phyloP scores from a whole-genome alignment of 2,888 invertebrate genomes.

The Drosophila nr. perissopoda region DNA sequence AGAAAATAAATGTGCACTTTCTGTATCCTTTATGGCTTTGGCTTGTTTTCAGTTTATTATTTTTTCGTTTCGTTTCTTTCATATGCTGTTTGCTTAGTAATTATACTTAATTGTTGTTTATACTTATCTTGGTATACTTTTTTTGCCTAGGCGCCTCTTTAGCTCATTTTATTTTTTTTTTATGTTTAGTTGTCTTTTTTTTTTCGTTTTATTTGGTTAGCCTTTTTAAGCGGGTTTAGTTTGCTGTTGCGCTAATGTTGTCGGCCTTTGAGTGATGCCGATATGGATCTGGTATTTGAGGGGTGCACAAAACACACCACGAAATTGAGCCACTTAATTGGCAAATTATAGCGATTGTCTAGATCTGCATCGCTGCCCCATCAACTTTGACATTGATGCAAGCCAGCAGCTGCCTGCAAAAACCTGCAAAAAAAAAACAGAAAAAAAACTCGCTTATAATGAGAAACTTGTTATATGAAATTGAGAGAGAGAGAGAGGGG shows the following conservation, averaged over 20 bases:
- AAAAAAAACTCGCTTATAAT: conserved; percentile 50
- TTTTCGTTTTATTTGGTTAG: conserved; percentile 10
- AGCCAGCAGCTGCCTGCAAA: conserved; percentile 61
- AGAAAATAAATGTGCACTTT: conserved; percentile 53
- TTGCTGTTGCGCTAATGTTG: conserved; percentile 60
- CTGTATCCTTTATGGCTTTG: conserved; percentile 71
- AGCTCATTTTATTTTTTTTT: conserved; percentile 16
- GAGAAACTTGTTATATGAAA: conserved; percentile 78
- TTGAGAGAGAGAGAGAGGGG: conserved; percentile 37
- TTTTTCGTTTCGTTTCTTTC: conserved; percentile 15
- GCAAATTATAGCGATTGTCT: conserved; percentile 78
- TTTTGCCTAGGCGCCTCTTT: conserved; percentile 41
- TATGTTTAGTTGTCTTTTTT: conserved; percentile 2
- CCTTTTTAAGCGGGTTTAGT: conserved; percentile 7
- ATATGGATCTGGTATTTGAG: conserved; percentile 49
- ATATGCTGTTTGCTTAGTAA: conserved; percentile 50
- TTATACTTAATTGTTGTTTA: conserved; percentile 67
- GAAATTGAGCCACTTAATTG: conserved; percentile 67
- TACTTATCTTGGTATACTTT: conserved; percentile 16
- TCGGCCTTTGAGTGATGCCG: conserved; percentile 53
- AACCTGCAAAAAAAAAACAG: conserved; percentile 3
- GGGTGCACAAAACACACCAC: conserved; percentile 2
- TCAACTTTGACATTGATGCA: conserved; percentile 77
- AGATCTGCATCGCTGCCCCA: conserved; percentile 65
- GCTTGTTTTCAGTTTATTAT: conserved; percentile 49